Evolutionary conservation across 2,888 invertebrate genomes (phyloP), one percentile per base, ranked within the genome.

Genomic region (Stratiomys singularior): DNA sequence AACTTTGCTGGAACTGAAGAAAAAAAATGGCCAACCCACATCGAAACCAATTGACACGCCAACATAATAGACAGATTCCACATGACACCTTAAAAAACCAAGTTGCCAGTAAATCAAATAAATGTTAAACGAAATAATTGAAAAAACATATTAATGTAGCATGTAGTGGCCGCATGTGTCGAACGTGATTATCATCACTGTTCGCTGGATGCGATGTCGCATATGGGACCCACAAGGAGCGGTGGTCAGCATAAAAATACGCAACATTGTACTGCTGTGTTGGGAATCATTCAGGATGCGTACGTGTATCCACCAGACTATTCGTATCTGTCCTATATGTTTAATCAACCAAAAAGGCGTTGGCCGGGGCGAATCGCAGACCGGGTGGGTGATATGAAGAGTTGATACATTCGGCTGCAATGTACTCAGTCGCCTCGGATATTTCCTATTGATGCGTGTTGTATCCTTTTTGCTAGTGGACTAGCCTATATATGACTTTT

Each of bases 101-200:
- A 60, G 23, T 60, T 21, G 37, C 37, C 58, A 60, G 58, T 60
- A 25, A 25, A 60, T 60, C 58, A 60, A 60, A 60, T 25, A 60
- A 60, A 60, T 60, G 25, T 60, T 60, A 60, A 23, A 21, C 23
- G 23, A 60, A 60, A 60, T 60, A 60, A 60, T 60, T 60, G 58
- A 60, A 60, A 60, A 60, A 60, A 25, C 21, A 23, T 60, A 60
- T 60, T 60, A 60, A 60, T 25, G 58, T 21, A 60, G 58, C 21
- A 60, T 37, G 37, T 60, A 60, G 58, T 25, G 58, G 58, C 25
- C 58, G 58, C 58, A 60, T 60, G 25, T 60, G 21, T 60, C 58
- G 25, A 60, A 67, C 67, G 44, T 67, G 67, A 21, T 67, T 67
- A 37, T 27, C 67, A 67, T 44, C 44, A 67, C 18, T 37, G 67